Conservation (phyloP, 2,888 invertebrate genomes). For the Ophioninae sp. region DNA sequence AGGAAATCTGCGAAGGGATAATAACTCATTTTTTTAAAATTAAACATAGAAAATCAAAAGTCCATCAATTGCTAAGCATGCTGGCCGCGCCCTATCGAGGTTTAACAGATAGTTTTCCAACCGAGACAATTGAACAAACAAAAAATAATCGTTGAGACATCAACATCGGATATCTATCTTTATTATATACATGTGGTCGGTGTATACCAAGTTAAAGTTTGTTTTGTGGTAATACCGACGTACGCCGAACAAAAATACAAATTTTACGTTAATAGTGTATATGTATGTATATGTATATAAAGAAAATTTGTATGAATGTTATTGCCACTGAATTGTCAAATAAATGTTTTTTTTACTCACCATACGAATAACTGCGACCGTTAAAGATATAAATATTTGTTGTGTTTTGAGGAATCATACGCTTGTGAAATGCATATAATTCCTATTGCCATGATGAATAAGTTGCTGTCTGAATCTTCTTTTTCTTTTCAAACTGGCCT, state of each 20-base stretch:
- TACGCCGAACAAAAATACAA: constrained; percentile 4
- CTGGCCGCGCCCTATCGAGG: no score
- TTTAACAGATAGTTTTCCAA: background rate
- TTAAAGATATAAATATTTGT: constrained; percentile 19
- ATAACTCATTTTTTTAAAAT: no score
- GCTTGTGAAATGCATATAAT: no score
- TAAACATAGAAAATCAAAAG: no score
- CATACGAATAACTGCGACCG: no score
- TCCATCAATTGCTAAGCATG: no score
- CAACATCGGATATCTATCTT: constrained; percentile 13
- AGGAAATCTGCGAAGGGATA: no score
- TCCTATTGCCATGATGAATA: no score
- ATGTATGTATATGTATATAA: constrained; percentile 66
- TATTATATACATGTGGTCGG: constrained; percentile 1
- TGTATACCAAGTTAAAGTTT: background rate
- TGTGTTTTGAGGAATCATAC: no score
- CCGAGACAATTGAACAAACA: background rate
- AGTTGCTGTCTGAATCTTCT: no score
- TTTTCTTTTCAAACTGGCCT: no score
- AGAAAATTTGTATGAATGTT: constrained; percentile 74
- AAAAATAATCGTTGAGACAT: constrained; percentile 7
- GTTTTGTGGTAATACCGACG: background rate
- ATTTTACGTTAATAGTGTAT: constrained; percentile 66
- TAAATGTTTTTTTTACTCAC: constrained; percentile 71
- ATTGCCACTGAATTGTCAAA: constrained; percentile 74